Evolutionary conservation across 1,140 invertebrate species (phyloP).

Genomic region (Orius insidiosus): DNA sequence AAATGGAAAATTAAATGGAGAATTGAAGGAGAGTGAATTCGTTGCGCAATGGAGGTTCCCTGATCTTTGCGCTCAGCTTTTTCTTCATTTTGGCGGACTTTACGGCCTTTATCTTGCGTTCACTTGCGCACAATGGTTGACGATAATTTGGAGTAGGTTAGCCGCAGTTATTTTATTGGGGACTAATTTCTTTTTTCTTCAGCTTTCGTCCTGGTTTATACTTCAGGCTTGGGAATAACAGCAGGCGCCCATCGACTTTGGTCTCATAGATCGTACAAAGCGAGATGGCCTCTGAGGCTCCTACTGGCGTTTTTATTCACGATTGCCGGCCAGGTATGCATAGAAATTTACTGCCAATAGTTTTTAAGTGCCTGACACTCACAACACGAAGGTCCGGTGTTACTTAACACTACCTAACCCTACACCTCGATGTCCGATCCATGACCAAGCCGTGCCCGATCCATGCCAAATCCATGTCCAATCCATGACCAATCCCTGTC

Average conservation of each 20-base stretch:
- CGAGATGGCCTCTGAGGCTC: conserved; percentile 35
- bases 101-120: conserved; percentile 51
- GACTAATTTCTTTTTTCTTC: conserved; percentile 6
- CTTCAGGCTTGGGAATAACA: conserved; percentile 29
- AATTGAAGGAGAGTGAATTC: no score
- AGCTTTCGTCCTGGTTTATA: conserved; percentile 6
- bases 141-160: conserved; percentile 51
- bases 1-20: no score
- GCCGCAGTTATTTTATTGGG: neutral
- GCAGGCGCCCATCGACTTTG: conserved; percentile 48
- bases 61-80: conserved; percentile 44
- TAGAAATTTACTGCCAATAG: no score
- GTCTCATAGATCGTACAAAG: conserved; percentile 47
- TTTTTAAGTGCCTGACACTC: no score
- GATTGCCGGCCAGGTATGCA: conserved; percentile 58
- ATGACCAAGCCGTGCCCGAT: no score
- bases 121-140: conserved; percentile 37
- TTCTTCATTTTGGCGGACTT: conserved; percentile 44
- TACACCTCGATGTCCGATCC: no score
- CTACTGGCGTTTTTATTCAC: conserved; percentile 46
- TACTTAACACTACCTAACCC: no score
- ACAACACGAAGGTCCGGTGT: no score
- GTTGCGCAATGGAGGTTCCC: conserved; percentile 21
- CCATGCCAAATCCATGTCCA: no score
- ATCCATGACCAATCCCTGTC: no score